Evolutionary conservation across 2,113 vertebrate species (phyloP), one percentile per base, ranked within the genome.

Genomic region (Xyrauchen texanus): DNA sequence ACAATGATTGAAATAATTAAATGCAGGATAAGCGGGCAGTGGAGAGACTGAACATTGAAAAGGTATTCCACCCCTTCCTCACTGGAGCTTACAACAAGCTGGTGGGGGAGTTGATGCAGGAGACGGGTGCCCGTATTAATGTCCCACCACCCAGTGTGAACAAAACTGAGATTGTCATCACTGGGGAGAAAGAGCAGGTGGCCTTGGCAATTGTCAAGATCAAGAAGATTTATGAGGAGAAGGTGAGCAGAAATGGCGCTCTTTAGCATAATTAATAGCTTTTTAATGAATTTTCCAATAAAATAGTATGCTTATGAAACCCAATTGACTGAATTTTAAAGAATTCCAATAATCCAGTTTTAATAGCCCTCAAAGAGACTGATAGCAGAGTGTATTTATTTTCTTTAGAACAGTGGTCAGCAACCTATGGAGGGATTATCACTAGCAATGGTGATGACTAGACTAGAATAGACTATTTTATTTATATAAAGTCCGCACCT

Each of bases 131-230:
- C 0, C 95, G 97, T 74, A 96, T 99, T 89, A 99, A 98, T 85
- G 96, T 99, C 70, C 98, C 98, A 6, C 98, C 98, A 4, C 97
- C 96, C 72, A 99, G 98, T 0, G 94, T 99, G 49, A 97, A 96
- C 90, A 98, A 97, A 90, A 97, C 95, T 0, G 98, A 99, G 88
- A 99, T 99, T 10, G 96, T 99, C 87, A 97, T 99, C 92, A 99
- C 95, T 4, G 98, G 98, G 76, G 98, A 99, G 68, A 99, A 99
- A 88, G 98, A 99, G 55, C 97, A 99, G 90, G 91, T 99, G 77
- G 96, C 97, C 53, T 96, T 97, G 88, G 98, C 98, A 2, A 94
- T 98, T 90, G 88, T 93, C 77, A 87, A 95, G 85, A 96, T 99
- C 88, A 96, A 93, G 88, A 97, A 96, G 90, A 88, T 99, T 65